Conservation (phyloP, 2,888 invertebrate genomes). For the Phrixothrix hirtus region DNA sequence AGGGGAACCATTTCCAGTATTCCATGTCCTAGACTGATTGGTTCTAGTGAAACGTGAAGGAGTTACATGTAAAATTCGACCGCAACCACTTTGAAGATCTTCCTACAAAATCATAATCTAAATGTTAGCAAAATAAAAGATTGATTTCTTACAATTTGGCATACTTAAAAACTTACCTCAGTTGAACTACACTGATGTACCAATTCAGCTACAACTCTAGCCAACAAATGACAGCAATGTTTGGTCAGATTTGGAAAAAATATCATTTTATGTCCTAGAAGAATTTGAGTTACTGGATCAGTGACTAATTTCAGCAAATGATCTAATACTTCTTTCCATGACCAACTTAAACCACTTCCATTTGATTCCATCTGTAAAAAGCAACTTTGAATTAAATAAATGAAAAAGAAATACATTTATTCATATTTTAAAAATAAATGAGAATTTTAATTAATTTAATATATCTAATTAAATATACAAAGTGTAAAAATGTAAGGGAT, state of each 20-base stretch:
- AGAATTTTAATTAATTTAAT: too few relatives aligned
- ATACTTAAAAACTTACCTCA: slow-evolving; percentile 60
- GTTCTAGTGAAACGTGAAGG: slow-evolving; percentile 89
- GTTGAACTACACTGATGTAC: slow-evolving; percentile 78
- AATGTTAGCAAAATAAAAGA: too few relatives aligned
- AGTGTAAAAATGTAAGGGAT: too few relatives aligned
- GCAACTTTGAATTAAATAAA: not conserved
- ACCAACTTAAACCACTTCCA: slow-evolving; percentile 48
- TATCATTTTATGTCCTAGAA: slow-evolving; percentile 56
- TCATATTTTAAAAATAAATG: too few relatives aligned
- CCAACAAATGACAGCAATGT: slow-evolving; percentile 76
- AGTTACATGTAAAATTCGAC: slow-evolving; percentile 81
- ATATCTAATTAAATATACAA: too few relatives aligned
- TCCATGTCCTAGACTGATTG: slow-evolving; percentile 91
- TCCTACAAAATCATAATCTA: slow-evolving; percentile 53
- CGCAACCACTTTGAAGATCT: slow-evolving; percentile 72
- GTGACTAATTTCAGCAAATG: slow-evolving; percentile 80
- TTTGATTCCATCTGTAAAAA: slow-evolving; percentile 53
- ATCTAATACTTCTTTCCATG: slow-evolving; percentile 73
- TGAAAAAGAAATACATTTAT: too few relatives aligned
- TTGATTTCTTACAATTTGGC: too few relatives aligned
- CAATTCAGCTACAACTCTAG: slow-evolving; percentile 85
- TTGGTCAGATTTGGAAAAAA: slow-evolving; percentile 47
- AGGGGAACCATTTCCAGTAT: slow-evolving; percentile 94
- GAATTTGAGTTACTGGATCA: slow-evolving; percentile 69